phyloP scores from a whole-genome alignment of 2,888 invertebrate genomes.

The Melipona bicolor region DNA sequence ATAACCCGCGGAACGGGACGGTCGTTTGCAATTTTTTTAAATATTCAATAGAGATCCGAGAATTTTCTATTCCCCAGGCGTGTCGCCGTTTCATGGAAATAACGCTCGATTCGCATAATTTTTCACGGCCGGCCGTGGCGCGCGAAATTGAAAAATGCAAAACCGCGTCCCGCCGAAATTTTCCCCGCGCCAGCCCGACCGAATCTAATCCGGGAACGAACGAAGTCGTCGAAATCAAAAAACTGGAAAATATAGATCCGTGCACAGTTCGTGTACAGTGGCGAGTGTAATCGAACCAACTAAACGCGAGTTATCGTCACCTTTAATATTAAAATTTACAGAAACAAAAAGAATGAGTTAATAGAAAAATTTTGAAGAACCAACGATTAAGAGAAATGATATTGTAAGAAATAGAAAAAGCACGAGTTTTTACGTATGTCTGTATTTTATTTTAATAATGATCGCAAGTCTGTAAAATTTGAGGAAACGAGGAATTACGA shows the following conservation, averaged over 20 bases:
- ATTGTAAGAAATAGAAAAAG: no score
- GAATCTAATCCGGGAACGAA: not conserved
- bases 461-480: no score
- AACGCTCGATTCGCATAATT: conserved; percentile 33
- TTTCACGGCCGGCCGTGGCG: conserved; percentile 3
- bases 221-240: not conserved
- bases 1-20: not conserved
- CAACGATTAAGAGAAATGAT: no score
- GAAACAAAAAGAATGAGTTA: no score
- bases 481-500: no score
- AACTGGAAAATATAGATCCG: not conserved
- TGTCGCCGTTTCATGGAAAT: conserved; percentile 29
- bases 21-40: conserved; percentile 42
- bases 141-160: conserved; percentile 24
- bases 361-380: no score
- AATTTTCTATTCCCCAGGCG: conserved; percentile 30
- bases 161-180: not conserved
- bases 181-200: not conserved
- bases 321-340: no score
- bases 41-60: conserved; percentile 36
- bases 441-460: no score
- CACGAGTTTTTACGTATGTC: no score
- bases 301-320: no score
- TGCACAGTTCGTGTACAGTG: not conserved
- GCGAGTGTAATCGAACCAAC: no score